phyloP scores from a whole-genome alignment of 1,140 invertebrate genomes.

The Hirudo medicinalis region DNA sequence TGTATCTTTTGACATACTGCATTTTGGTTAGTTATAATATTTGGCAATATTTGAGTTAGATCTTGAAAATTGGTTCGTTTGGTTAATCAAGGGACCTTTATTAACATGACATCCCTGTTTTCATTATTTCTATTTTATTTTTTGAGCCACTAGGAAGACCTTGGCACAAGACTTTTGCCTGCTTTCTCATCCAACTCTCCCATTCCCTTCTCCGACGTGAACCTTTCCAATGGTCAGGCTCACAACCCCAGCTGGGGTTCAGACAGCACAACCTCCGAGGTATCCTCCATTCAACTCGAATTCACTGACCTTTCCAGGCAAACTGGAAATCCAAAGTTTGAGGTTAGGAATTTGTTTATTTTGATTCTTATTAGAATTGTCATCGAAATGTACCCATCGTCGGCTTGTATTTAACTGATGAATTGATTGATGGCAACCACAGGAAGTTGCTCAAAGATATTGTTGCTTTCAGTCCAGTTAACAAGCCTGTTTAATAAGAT shows the following conservation, averaged over 20 bases:
- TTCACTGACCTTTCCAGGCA: slow-evolving; percentile 87
- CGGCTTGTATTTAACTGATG: no score
- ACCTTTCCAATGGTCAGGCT: slow-evolving; percentile 59
- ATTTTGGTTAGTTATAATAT: no score
- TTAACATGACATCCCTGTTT: neutral
- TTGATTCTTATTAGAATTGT: neutral
- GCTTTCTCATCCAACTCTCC: slow-evolving; percentile 93
- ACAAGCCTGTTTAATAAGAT: no score
- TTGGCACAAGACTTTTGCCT: slow-evolving; percentile 81
- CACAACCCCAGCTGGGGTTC: slow-evolving; percentile 64
- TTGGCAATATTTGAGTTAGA: no score
- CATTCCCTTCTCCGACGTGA: slow-evolving; percentile 84
- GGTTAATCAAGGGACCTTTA: no score
- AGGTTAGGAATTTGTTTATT: slow-evolving; percentile 46
- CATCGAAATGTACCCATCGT: no score
- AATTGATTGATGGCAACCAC: no score
- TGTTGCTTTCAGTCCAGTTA: no score
- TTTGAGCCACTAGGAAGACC: slow-evolving; percentile 45
- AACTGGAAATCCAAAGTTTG: slow-evolving; percentile 76
- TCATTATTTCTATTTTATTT: neutral
- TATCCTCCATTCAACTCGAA: slow-evolving; percentile 68
- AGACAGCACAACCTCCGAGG: slow-evolving; percentile 50
- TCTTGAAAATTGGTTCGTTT: no score
- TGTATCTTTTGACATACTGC: no score
- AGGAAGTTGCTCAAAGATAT: no score